Base-by-base conservation (phyloP, 2,797 vertebrate genomes). In the Poeciliopsis presidionis region DNA sequence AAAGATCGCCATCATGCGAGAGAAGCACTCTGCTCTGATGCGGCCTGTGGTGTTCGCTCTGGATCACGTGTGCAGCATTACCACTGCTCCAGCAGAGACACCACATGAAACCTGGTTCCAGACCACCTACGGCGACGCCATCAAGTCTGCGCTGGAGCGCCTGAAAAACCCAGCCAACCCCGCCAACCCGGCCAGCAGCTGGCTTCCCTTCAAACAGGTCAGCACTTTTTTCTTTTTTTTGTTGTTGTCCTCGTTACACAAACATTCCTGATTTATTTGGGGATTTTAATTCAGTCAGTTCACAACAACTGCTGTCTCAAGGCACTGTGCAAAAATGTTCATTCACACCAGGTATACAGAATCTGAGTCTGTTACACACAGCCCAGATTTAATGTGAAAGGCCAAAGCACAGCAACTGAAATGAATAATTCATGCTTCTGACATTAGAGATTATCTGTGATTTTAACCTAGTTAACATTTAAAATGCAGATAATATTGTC, bases 21-120 rank as follows among this genome's bases (percentile, higher is more conserved):
- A 99, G 82, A 99, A 99, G 92, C 98, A 99, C 88, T 99, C 98
- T 0, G 98, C 98, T 63, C 91, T 99, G 70, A 99, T 99, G 98
- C 98, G 98, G 63, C 98, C 98, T 0, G 97, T 99, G 36, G 98
- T 99, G 7, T 99, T 99, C 89, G 97, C 98, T 33, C 80, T 99
- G 96, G 98, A 99, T 71, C 98, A 99, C 0, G 98, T 99, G 5
- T 95, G 96, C 88, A 98, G 97, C 91, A 99, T 99, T 92, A 99
- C 98, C 0, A 96, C 97, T 0, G 96, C 98, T 36, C 93, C 97
- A 22, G 96, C 98, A 0, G 98, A 99, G 90, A 99, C 98, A 0
- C 98, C 98, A 0, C 98, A 99, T 20, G 98, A 99, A 87, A 97
- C 97, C 0, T 99, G 98, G 98, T 99, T 99, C 92, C 98, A 99